Conservation (phyloP, 1,140 invertebrate genomes). For the Cardiocondyla obscurior region DNA sequence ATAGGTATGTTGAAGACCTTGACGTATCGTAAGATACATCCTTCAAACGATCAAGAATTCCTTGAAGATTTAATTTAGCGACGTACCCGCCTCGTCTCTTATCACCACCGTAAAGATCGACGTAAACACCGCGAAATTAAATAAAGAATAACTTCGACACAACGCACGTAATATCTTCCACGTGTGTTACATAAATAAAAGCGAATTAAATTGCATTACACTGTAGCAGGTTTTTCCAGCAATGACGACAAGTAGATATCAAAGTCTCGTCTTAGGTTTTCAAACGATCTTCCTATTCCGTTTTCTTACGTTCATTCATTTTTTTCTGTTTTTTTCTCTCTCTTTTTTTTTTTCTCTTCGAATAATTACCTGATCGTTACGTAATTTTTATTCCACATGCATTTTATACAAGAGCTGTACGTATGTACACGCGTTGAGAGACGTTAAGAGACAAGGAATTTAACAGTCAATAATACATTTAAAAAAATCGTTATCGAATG, state of each 20-base stretch:
- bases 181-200: neutral
- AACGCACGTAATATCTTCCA: neutral
- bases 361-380: neutral
- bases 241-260: neutral
- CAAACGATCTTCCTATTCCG: neutral
- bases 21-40: neutral
- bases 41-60: neutral
- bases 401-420: neutral
- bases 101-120: neutral
- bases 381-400: neutral
- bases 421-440: neutral
- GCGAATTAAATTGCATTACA: neutral
- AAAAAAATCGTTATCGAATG: neutral
- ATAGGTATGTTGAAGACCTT: neutral
- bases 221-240: neutral
- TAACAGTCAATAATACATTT: neutral
- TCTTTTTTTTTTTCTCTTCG: neutral
- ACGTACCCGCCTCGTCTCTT: no score
- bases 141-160: neutral
- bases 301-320: neutral
- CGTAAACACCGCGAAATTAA: neutral
- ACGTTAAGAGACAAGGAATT: neutral
- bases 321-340: neutral
- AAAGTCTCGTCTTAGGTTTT: neutral
- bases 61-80: neutral